Base-by-base conservation (phyloP, 2,113 vertebrate genomes). In the Psammodynastes pulverulentus region DNA sequence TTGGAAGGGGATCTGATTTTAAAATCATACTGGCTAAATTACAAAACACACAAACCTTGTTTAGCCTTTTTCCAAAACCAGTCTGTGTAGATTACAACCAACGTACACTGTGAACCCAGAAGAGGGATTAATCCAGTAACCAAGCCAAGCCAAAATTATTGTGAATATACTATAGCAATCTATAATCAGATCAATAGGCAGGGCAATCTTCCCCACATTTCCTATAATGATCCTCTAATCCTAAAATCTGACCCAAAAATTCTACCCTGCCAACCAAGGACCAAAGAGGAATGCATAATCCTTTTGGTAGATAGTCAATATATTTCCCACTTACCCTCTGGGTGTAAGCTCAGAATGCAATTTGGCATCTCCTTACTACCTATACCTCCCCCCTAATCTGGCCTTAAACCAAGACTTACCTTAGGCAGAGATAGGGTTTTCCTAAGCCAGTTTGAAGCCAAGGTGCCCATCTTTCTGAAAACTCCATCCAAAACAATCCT, bases 391-490 rank as follows among this genome's bases (percentile, higher is more conserved):
- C 92, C 39, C 91, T 49, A 49, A 89, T 92, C 43, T 84, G n/a
- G 92, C 93, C 96, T 94, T 94, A 0, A 7, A 9, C 91, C 58
- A 58, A 89, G 53, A 46, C 96, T 1, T 97, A 98, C 97, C 97
- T 97, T 96, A 26, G 95, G 0, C 0, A 90, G 26, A 4, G 93
- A 5, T 0, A 97, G 54, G 6, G 94, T 90, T 94, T 95, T 97
- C 48, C 90, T 94, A 89, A 93, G 95, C 95, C 94, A 94, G 29
- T 91, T 95, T 95, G 96, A 96, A 0, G 94, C 93, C 96, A 97
- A 96, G 86, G 45, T 4, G 0, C n/a, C 88, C 52, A 13, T 4
- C 34, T 92, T 72, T 86, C 1, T 1, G 54, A 24, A 49, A 54
- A 52, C 58, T 84, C 52, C 88, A 46, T 91, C 84, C 58, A 86